These are phyloP conservation scores for Paradisaea rubra DNA, from an alignment of 2,113 vertebrate species.

Conservation along the genomic window DNA sequence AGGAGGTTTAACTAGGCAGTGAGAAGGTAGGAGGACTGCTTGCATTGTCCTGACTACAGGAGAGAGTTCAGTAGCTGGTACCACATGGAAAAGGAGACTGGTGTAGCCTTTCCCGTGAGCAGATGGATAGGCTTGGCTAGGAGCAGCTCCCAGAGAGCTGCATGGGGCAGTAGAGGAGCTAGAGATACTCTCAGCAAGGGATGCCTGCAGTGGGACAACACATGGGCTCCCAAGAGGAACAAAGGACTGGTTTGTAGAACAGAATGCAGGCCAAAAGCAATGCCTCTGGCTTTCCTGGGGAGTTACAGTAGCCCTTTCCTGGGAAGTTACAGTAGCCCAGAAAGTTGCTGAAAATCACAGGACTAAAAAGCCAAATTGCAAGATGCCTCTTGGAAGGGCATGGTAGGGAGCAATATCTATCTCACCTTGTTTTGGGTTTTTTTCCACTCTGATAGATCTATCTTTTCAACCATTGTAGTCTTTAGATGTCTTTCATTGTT, in stretches of 20 bases:
- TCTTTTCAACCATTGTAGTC: not conserved
- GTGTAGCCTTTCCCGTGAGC: not conserved
- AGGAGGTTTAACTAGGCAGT: not conserved
- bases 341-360: not conserved
- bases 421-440: not conserved
- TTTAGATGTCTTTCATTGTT: not conserved
- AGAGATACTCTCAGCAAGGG: not conserved
- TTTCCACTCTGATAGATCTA: not conserved
- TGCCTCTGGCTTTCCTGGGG: not conserved
- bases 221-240: not conserved
- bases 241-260: not conserved
- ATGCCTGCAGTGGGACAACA: not conserved
- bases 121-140: not conserved
- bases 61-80: not conserved
- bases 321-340: not conserved
- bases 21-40: not conserved
- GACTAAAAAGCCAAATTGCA: not conserved
- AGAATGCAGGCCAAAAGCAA: not conserved
- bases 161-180: rapidly evolving
- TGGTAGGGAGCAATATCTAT: not conserved
- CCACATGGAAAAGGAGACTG: not conserved
- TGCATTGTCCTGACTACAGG: not conserved
- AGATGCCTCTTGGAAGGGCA: not conserved
- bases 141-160: not conserved
- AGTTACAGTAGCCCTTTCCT: not conserved